phyloP scores from a whole-genome alignment of 2,888 invertebrate species.

The Mimas tiliae region DNA sequence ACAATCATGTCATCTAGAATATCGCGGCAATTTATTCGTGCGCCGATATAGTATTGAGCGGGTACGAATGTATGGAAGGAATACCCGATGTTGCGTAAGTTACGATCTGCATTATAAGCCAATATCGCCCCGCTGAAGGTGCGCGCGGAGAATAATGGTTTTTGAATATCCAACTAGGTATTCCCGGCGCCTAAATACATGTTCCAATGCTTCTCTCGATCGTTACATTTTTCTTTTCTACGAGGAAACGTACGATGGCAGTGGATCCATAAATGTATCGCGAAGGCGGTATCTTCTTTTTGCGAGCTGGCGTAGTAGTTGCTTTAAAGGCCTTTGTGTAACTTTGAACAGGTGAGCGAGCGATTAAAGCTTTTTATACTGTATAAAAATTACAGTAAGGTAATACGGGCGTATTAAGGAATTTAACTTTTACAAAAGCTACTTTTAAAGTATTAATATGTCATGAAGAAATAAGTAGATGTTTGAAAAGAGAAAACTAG shows the following conservation, averaged over 20 bases:
- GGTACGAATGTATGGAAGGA: slow-evolving; percentile 30
- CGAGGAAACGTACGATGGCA: slow-evolving; percentile 11
- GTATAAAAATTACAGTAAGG: background rate
- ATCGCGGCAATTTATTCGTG: slow-evolving; percentile 9
- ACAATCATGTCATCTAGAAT: slow-evolving; percentile 7
- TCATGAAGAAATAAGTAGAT: background rate
- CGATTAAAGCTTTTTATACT: slow-evolving; percentile 11
- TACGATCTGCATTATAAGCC: slow-evolving; percentile 47
- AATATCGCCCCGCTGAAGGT: slow-evolving; percentile 44
- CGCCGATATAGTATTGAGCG: slow-evolving; percentile 29
- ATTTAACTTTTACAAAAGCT: background rate
- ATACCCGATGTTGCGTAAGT: slow-evolving; percentile 34
- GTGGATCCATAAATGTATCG: slow-evolving; percentile 13
- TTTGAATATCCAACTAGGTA: slow-evolving; percentile 52
- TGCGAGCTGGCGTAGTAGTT: background rate
- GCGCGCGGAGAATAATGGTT: slow-evolving; percentile 49
- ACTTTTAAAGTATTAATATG: background rate
- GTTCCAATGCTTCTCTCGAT: slow-evolving; percentile 49
- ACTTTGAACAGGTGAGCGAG: slow-evolving; percentile 9
- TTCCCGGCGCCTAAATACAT: slow-evolving; percentile 41
- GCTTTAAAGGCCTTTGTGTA: slow-evolving; percentile 15
- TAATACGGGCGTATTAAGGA: background rate
- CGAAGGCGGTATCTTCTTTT: slow-evolving; percentile 7
- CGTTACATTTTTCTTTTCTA: slow-evolving; percentile 52
- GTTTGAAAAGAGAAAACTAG: background rate